These are phyloP conservation scores for Eidolon helvum DNA, from an alignment of 2,113 vertebrate species.

Conservation along the genomic window DNA sequence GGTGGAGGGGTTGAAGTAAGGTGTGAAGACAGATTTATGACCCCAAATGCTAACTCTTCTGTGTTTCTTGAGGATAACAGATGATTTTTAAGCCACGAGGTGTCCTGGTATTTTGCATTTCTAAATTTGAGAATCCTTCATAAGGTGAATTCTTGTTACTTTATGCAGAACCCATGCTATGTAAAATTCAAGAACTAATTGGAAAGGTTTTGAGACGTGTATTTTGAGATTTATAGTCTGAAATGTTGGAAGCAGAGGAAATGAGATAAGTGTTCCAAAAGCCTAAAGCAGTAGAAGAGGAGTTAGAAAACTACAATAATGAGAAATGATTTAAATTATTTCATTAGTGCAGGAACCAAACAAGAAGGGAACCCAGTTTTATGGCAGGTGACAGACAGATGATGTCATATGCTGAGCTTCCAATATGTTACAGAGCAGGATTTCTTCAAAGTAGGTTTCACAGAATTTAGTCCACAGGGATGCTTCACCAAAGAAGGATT, in stretches of 20 bases:
- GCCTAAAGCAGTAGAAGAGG: conserved; percentile 53
- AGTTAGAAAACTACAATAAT: conserved; percentile 67
- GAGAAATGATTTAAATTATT: conserved; percentile 50
- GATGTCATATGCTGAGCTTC: not conserved
- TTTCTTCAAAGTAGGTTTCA: not conserved
- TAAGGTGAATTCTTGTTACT: conserved; percentile 54
- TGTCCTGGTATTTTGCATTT: conserved; percentile 62
- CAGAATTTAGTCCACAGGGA: not conserved
- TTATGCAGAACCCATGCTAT: not conserved
- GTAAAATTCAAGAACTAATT: conserved; percentile 37
- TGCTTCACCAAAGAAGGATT: not conserved
- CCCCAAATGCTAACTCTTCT: conserved; percentile 67
- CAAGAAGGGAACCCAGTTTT: conserved; percentile 42
- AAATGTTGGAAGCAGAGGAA: conserved; percentile 57
- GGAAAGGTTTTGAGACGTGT: conserved; percentile 46
- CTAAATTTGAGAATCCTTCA: not conserved
- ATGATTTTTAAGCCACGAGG: conserved; percentile 38
- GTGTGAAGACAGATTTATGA: conserved; percentile 71
- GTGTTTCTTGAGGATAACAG: conserved; percentile 49
- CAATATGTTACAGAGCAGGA: not conserved
- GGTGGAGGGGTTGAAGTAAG: conserved; percentile 44
- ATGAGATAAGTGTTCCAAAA: conserved; percentile 58
- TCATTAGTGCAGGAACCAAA: conserved; percentile 39
- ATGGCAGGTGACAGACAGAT: conserved; percentile 5
- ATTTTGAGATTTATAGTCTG: conserved; percentile 62